Percentiles rank a stretch among this genome's conserved stretches.
phyloP scores from a whole-genome alignment of 2,113 vertebrate species.

The Zosterops lateralis region DNA sequence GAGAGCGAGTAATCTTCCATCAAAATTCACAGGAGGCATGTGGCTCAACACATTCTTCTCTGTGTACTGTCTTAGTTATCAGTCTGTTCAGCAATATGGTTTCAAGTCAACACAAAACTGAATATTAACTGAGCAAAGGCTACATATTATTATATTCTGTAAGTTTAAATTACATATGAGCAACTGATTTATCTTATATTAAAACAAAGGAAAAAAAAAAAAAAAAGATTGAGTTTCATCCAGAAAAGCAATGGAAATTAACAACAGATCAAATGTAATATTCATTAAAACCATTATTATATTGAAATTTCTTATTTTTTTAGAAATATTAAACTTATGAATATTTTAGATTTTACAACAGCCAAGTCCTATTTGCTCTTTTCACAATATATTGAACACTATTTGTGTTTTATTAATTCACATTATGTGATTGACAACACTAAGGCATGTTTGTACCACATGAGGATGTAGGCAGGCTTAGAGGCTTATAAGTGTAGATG shows the following conservation, averaged over 20 bases:
- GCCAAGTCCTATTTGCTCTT: neutral
- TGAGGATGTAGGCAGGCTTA: neutral
- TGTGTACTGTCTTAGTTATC: neutral
- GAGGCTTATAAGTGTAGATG: neutral
- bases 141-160: neutral
- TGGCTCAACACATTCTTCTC: neutral
- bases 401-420: neutral
- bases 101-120: neutral
- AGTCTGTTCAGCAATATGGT: neutral
- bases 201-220: neutral
- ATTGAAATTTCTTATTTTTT: neutral
- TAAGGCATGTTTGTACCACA: neutral
- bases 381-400: neutral
- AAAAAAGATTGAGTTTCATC: neutral
- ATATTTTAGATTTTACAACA: neutral
- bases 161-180: neutral
- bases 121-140: neutral
- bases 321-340: neutral
- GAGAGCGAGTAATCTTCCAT: accelerated
- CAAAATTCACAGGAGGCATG: neutral
- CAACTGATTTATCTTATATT: neutral
- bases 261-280: neutral
- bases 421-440: neutral
- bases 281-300: neutral
- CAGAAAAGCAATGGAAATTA: conserved; percentile 14